Percentiles rank a stretch among this genome's conserved stretches.
These are phyloP conservation scores for Catocala nupta DNA, from an alignment of 2,888 invertebrate genomes.

Conservation along the genomic window DNA sequence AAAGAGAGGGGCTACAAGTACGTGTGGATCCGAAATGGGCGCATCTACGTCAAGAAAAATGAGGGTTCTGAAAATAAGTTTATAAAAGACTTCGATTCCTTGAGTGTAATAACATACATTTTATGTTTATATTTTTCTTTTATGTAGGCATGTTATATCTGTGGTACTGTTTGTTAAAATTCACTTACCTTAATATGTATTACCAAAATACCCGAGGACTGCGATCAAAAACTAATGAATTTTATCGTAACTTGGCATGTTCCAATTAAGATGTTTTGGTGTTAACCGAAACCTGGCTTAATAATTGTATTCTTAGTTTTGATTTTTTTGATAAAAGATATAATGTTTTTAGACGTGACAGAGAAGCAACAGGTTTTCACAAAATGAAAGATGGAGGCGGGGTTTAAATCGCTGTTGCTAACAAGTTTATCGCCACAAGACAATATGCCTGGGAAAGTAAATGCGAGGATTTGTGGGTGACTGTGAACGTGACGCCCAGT, in stretches of 20 bases:
- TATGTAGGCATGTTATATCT: no score
- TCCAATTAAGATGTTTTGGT: slow-evolving; percentile 9
- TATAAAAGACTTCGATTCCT: neutral
- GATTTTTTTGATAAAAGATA: slow-evolving; percentile 19
- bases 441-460: no score
- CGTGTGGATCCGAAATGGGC: slow-evolving; percentile 9
- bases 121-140: no score
- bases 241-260: slow-evolving; percentile 8
- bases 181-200: no score
- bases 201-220: no score
- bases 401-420: slow-evolving; percentile 14
- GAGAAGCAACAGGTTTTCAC: slow-evolving; percentile 1
- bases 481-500: neutral
- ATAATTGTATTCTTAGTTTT: neutral
- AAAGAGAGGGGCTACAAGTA: no score
- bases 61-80: slow-evolving; percentile 1
- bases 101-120: no score
- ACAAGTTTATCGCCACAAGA: neutral
- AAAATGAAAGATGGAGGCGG: slow-evolving; percentile 11
- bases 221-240: no score
- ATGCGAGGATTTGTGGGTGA: slow-evolving; percentile 20
- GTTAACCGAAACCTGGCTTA: slow-evolving; percentile 16
- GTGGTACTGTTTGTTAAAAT: no score
- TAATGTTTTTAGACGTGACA: slow-evolving; percentile 9
- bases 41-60: slow-evolving; percentile 9